These are phyloP conservation scores for Spheniscus humboldti DNA, from an alignment of 2,797 vertebrate species.

Conservation along the genomic window DNA sequence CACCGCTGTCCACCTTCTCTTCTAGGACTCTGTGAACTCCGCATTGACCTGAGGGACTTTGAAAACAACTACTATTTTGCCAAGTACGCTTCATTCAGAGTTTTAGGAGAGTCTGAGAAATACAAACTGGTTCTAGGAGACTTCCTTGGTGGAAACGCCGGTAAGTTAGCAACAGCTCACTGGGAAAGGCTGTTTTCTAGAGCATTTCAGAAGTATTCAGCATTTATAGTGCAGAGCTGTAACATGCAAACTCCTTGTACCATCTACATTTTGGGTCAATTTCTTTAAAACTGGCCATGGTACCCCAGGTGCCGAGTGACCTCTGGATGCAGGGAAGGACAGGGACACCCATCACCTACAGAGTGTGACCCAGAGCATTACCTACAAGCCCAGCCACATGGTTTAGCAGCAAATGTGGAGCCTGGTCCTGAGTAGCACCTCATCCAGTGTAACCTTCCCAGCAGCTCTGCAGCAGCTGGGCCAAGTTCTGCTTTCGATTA, in stretches of 20 bases:
- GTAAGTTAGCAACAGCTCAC: background rate
- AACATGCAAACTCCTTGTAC: background rate
- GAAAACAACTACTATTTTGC: slow-evolving; percentile 45
- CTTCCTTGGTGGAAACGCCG: slow-evolving; percentile 9
- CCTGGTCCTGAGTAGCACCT: background rate
- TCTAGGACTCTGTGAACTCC: slow-evolving; percentile 57
- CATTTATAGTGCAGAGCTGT: background rate
- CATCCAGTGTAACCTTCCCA: background rate
- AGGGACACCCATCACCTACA: background rate
- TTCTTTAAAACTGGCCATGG: background rate
- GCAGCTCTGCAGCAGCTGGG: background rate
- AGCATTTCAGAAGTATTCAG: background rate
- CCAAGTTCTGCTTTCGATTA: background rate
- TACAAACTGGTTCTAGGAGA: slow-evolving; percentile 60
- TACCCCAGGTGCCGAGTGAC: background rate
- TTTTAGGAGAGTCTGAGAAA: slow-evolving; percentile 52
- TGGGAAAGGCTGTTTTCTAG: background rate
- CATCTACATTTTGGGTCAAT: background rate
- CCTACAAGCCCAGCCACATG: background rate
- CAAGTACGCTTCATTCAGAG: slow-evolving; percentile 56
- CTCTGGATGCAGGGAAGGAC: background rate
- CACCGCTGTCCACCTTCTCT: background rate
- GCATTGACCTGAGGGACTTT: slow-evolving; percentile 62
- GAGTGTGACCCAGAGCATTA: background rate
- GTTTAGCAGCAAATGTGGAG: background rate